These are phyloP conservation scores for Chromis chromis DNA, from an alignment of 2,797 vertebrate species.

Conservation along the genomic window DNA sequence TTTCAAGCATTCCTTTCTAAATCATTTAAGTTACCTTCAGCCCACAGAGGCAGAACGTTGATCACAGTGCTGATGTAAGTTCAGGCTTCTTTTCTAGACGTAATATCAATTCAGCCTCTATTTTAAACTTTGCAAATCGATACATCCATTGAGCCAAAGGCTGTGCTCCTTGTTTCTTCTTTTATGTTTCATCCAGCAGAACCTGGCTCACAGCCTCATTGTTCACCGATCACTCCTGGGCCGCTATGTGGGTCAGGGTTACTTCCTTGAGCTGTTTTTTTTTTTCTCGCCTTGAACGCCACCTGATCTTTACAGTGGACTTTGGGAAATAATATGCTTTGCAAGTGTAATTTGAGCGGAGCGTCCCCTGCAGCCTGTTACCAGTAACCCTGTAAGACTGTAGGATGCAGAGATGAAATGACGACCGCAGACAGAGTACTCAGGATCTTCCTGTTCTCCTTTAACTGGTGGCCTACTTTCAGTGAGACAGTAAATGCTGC, in stretches of 20 bases:
- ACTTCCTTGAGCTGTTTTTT: conserved; percentile 20
- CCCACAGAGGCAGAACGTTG: neutral
- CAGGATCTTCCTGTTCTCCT: conserved; percentile 45
- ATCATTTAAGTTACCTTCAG: conserved; percentile 6
- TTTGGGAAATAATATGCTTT: conserved; percentile 66
- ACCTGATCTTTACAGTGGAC: conserved; percentile 63
- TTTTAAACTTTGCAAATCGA: conserved; percentile 28
- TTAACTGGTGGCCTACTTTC: conserved; percentile 60
- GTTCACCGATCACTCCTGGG: conserved; percentile 22
- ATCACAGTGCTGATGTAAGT: conserved; percentile 19
- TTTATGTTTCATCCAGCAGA: conserved; percentile 16
- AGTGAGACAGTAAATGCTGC: conserved; percentile 21
- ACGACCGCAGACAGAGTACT: conserved; percentile 35
- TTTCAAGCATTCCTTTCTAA: conserved; percentile 10
- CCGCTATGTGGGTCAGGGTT: conserved; percentile 60
- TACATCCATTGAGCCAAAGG: conserved; percentile 20
- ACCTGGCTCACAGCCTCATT: conserved; percentile 12
- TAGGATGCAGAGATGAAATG: conserved; percentile 61
- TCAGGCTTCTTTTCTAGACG: conserved; percentile 16
- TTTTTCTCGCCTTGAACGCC: conserved; percentile 12
- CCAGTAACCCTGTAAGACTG: conserved; percentile 71
- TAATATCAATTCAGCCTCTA: conserved; percentile 28
- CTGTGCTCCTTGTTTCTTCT: conserved; percentile 11
- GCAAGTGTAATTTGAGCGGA: conserved; percentile 65
- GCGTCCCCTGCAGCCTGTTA: conserved; percentile 47